Evolutionary conservation across 2,888 invertebrate species (phyloP).

Genomic region (Microchrysa polita): DNA sequence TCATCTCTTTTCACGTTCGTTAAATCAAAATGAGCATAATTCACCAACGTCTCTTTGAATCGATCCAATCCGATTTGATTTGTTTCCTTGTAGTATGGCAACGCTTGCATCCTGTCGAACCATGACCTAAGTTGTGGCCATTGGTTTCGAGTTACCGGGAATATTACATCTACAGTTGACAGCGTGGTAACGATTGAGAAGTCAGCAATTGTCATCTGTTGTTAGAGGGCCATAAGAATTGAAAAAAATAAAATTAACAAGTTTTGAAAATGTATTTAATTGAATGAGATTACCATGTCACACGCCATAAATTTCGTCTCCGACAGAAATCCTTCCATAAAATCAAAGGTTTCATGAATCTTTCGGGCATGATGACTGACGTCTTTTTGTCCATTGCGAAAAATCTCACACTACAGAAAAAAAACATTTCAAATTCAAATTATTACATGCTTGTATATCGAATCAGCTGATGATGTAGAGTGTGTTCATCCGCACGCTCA

Average conservation of each 20-base stretch:
- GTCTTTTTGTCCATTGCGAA: conserved; percentile 58
- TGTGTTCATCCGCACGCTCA: too few relatives aligned
- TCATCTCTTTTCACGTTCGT: conserved; percentile 48
- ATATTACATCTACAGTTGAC: conserved; percentile 63
- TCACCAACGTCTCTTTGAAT: conserved; percentile 55
- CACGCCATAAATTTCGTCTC: conserved; percentile 60
- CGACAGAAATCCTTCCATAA: conserved; percentile 62
- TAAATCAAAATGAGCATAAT: conserved; percentile 58
- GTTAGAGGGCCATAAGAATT: neutral
- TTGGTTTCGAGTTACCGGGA: conserved; percentile 60
- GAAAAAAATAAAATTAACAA: conserved; percentile 47
- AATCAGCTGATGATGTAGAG: too few relatives aligned
- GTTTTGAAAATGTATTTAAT: too few relatives aligned
- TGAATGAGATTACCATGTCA: conserved; percentile 56
- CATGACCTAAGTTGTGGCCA: conserved; percentile 61
- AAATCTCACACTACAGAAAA: conserved; percentile 58
- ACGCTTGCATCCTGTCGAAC: conserved; percentile 57
- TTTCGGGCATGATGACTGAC: conserved; percentile 58
- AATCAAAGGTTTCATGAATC: conserved; percentile 61
- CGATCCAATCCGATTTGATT: conserved; percentile 58
- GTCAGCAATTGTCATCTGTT: conserved; percentile 64
- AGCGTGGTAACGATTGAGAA: conserved; percentile 64
- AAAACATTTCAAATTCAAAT: too few relatives aligned
- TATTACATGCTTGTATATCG: too few relatives aligned
- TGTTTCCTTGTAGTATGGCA: conserved; percentile 55